Evolutionary conservation across 2,888 invertebrate genomes (phyloP), one percentile per base, ranked within the genome.

Genomic region (Heliconius ethilla): DNA sequence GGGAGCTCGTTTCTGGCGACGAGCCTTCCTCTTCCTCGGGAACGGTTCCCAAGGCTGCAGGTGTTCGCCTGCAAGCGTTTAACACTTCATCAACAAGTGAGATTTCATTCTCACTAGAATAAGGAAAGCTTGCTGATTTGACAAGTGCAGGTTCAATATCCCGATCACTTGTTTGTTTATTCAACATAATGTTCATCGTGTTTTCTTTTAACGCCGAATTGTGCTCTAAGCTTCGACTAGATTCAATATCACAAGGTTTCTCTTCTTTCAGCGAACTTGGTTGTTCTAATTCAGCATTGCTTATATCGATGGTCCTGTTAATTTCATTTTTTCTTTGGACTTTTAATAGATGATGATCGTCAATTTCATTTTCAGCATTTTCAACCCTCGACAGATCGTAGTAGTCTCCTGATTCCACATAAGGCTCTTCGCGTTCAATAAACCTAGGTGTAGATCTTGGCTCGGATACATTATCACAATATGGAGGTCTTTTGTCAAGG

Each of bases 11-110:
- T 83, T 94, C 95, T 63, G 94, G 93, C 2, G 92, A 93, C 4
- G 95, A 95, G 70, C 94, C 93, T 84, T 96, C 96, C 85, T 96
- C 96, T 83, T 96, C 96, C 87, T 96, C 96, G 18, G 95, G 95
- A 78, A 96, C 96, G 78, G 96, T 95, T 73, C 95, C 94, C 80
- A 96, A 88, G 81, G 95, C 88, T 65, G 88, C 91, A 22, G 92
- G 90, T 83, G 92, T 92, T 81, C 94, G 89, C 81, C 94, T 89
- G 82, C 94, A 94, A 80, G 93, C 92, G 83, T 85, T 93, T 70
- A 94, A 83, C 33, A 94, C 92, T 83, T 95, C 95, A 76, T 94
- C 94, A 0, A 94, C 92, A 79, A 94, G 86, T 40, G 94, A 92
- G 78, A 91, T 89, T 79, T 94, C 94, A 18, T 89, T 83, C 79